Conservation (phyloP, 2,113 vertebrate genomes). For the Bambusicola thoracicus region DNA sequence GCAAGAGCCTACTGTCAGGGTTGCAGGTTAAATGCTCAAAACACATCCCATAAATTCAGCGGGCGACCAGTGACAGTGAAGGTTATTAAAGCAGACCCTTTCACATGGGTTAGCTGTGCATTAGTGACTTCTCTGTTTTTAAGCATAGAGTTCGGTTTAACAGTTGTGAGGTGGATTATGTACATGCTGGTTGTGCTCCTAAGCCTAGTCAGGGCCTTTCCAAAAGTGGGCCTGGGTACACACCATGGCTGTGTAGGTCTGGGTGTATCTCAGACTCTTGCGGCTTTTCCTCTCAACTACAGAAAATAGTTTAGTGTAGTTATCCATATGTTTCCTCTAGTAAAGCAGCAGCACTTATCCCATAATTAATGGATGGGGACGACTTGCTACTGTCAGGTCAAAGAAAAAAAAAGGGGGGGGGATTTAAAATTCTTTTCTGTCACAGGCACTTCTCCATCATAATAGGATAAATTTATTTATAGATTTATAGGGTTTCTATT, state of each 20-base stretch:
- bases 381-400: fast-evolving
- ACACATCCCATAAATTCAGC: not conserved
- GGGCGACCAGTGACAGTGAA: not conserved
- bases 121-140: not conserved
- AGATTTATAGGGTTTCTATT: not conserved
- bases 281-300: fast-evolving
- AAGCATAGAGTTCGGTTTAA: not conserved
- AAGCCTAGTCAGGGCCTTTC: not conserved
- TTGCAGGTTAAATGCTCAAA: not conserved
- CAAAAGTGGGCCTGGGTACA: not conserved
- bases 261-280: not conserved
- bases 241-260: fast-evolving
- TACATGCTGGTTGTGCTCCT: not conserved
- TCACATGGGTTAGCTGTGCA: not conserved
- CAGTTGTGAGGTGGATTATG: not conserved
- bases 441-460: not conserved
- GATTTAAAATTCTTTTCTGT: not conserved
- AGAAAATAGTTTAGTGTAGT: not conserved
- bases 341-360: not conserved
- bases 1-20: not conserved
- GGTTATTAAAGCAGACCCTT: not conserved
- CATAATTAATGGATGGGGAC: not conserved
- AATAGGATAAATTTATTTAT: not conserved
- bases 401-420: not conserved
- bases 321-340: not conserved